Conservation (phyloP, 2,113 vertebrate species). For the Indicator indicator region DNA sequence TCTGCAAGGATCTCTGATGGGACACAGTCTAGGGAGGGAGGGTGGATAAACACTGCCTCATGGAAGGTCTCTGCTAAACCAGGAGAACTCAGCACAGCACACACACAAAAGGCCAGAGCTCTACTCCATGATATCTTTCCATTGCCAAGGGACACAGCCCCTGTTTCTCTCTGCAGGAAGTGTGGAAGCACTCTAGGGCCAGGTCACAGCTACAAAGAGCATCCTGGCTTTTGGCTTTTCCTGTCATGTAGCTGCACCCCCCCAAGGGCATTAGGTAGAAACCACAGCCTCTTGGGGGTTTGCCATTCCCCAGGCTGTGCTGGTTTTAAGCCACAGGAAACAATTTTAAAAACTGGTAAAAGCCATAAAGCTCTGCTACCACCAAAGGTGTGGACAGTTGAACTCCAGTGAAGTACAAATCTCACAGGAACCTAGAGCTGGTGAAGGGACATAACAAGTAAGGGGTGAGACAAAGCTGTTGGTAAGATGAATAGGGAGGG, state of each 20-base stretch:
- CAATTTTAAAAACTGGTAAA: neutral
- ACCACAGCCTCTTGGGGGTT: neutral
- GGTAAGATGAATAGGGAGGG: neutral
- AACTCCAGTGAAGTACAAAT: neutral
- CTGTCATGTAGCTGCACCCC: neutral
- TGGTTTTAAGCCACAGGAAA: neutral
- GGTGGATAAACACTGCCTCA: rapidly evolving
- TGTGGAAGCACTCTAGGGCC: neutral
- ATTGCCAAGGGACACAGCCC: neutral
- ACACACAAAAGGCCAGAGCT: neutral
- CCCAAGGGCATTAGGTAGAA: neutral
- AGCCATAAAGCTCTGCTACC: neutral
- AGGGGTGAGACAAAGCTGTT: neutral
- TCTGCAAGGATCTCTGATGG: neutral
- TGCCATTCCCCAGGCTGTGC: neutral
- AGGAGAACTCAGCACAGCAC: neutral
- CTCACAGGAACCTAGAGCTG: neutral
- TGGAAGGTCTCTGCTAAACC: neutral
- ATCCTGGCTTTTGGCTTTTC: neutral
- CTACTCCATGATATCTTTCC: neutral
- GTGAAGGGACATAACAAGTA: neutral
- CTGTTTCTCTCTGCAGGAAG: neutral
- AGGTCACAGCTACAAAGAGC: neutral
- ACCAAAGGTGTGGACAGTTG: neutral
- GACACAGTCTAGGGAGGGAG: neutral